phyloP scores from a whole-genome alignment of 30 jellyfish, hydroid and myxozoan species.

The Clytia hemisphaerica region DNA sequence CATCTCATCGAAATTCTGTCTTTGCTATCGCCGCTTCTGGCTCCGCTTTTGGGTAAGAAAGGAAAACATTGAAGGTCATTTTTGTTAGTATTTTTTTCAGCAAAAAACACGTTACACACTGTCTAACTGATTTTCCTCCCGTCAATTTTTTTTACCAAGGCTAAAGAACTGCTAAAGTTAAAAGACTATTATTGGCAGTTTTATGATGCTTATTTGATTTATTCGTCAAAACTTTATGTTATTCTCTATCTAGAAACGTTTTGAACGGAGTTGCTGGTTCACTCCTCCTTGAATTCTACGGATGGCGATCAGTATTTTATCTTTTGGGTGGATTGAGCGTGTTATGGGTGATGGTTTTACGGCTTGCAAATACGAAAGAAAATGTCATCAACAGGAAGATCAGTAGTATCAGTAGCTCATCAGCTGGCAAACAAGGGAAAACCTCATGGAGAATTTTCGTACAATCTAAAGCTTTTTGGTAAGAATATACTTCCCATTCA shows the following conservation, averaged over 20 bases:
- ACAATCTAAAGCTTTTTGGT: background rate
- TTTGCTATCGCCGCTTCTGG: conserved; percentile 46
- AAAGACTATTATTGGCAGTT: no score
- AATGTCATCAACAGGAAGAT: no score
- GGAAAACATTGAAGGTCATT: background rate
- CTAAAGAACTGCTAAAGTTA: no score
- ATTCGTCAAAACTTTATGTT: background rate
- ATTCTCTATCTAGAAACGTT: conserved; percentile 7
- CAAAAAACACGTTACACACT: no score
- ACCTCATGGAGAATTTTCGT: no score
- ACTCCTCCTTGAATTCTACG: conserved; percentile 15
- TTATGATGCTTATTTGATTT: no score
- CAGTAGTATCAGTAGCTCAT: no score
- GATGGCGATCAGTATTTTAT: conserved; percentile 43
- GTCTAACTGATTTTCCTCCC: no score
- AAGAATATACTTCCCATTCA: no score
- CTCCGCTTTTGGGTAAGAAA: conserved; percentile 38
- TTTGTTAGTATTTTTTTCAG: background rate
- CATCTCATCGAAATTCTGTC: conserved; percentile 18
- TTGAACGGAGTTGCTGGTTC: conserved; percentile 42
- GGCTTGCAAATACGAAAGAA: no score
- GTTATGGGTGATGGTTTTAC: conserved; percentile 17
- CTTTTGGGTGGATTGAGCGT: conserved; percentile 16
- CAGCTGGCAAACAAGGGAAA: no score
- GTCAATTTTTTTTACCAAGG: no score